phyloP scores from a whole-genome alignment of 1,140 invertebrate genomes.

The Atta colombica region DNA sequence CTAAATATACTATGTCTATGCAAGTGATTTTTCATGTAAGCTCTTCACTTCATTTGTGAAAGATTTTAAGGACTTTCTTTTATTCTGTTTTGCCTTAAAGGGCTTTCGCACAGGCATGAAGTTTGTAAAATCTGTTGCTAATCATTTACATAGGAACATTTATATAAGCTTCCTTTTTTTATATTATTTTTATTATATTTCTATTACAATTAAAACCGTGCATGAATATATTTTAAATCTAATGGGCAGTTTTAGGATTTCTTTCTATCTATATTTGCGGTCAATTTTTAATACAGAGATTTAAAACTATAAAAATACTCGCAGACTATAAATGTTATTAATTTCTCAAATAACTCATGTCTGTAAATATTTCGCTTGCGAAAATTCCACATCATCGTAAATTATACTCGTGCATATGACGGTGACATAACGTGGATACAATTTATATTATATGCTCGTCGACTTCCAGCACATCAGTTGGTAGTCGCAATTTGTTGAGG shows the following conservation, averaged over 20 bases:
- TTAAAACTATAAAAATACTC: not conserved
- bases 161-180: not conserved
- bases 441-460: slow-evolving; percentile 36
- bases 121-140: not conserved
- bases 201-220: not conserved
- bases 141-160: not conserved
- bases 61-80: not conserved
- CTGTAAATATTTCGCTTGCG: not conserved
- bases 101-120: not conserved
- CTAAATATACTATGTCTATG: too few relatives aligned
- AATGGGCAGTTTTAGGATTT: not conserved
- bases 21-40: too few relatives aligned
- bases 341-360: not conserved
- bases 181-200: not conserved
- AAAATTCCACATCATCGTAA: not conserved
- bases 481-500: slow-evolving; percentile 11
- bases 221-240: slow-evolving; percentile 22
- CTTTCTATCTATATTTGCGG: not conserved
- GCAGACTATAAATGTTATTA: not conserved
- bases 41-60: not conserved
- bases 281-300: not conserved
- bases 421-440: not conserved
- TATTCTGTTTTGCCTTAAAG: not conserved
- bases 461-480: not conserved
- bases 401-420: not conserved